Base-by-base conservation (phyloP, 2,113 vertebrate genomes). In the Tenrec ecaudatus region DNA sequence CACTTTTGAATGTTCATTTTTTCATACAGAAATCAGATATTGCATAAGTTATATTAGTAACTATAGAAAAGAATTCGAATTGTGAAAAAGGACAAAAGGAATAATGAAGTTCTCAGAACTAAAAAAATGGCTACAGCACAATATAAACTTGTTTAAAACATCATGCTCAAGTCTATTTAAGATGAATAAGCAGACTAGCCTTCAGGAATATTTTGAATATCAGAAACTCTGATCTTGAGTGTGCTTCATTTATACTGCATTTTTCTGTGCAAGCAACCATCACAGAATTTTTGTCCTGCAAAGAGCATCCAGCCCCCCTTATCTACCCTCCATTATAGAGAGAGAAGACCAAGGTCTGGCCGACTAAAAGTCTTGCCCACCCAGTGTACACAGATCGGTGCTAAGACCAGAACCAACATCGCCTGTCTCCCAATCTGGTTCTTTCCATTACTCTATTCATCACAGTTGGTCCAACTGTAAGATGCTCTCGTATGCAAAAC, bases 1-100 rank as follows among this genome's bases (percentile, higher is more conserved):
- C 90, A 25, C 57, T 96, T 82, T 96, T 95, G 43, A 82, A 16
- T 95, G 78, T 94, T 89, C 77, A 87, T 58, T 66, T 90, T 96
- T 96, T 96, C 86, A 25, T 80, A 69, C 92, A 95, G 27, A 93
- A 94, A 33, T 38, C 7, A 53, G 25, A 64, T 96, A 78, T 22
- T 62, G 17, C 80, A 6, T 95, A 77, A 86, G 90, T 68, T 9
- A 40, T 92, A 53, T 95, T 89, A 97, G 62, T 94, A 94, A 20
- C 75, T 84, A 92, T 16, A 58, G 2, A 89, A 14, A 89, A 57
- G 60, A 91, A 92, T 85, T 64, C 95, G 20, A 90, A 97, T 89
- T 96, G 14, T 62, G 20, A 68, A n/a, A 88, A 89, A 90, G 36
- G 68, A 89, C 25, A 86, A 47, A 92, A 27, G 79, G 8, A 96